Evolutionary conservation across 2,888 invertebrate species (phyloP).

Genomic region (Conistra vaccinii): DNA sequence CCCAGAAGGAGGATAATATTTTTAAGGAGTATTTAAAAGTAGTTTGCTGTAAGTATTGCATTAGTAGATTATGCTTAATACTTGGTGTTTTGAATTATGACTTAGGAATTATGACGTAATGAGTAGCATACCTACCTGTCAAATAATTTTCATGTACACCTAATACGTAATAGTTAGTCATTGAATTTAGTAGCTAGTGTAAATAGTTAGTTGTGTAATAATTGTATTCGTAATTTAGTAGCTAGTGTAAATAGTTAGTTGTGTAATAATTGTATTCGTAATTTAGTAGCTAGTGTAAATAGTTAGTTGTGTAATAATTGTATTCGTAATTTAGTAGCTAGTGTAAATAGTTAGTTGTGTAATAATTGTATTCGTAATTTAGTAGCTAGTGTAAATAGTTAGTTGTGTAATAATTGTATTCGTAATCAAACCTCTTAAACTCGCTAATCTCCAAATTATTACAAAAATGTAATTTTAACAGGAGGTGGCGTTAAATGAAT

Average conservation of each 20-base stretch:
- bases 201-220: not conserved
- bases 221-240: conserved; percentile 3
- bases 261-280: not conserved
- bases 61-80: too few species aligned
- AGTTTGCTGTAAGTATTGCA: too few species aligned
- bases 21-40: too few species aligned
- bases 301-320: not conserved
- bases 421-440: conserved; percentile 35
- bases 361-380: not conserved
- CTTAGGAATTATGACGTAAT: not conserved
- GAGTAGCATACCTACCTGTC: not conserved
- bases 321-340: conserved; percentile 1
- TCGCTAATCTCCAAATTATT: conserved; percentile 54
- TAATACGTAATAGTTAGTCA: not conserved
- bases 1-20: too few species aligned
- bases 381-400: not conserved
- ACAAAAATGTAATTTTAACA: conserved; percentile 49
- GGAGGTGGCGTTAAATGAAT: conserved; percentile 72
- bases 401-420: not conserved
- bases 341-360: not conserved
- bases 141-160: not conserved
- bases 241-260: not conserved
- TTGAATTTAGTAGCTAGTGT: not conserved
- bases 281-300: not conserved
- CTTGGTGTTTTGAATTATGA: too few species aligned